These are phyloP conservation scores for Drosophila nasuta DNA, from an alignment of 1,140 invertebrate genomes.

Conservation along the genomic window DNA sequence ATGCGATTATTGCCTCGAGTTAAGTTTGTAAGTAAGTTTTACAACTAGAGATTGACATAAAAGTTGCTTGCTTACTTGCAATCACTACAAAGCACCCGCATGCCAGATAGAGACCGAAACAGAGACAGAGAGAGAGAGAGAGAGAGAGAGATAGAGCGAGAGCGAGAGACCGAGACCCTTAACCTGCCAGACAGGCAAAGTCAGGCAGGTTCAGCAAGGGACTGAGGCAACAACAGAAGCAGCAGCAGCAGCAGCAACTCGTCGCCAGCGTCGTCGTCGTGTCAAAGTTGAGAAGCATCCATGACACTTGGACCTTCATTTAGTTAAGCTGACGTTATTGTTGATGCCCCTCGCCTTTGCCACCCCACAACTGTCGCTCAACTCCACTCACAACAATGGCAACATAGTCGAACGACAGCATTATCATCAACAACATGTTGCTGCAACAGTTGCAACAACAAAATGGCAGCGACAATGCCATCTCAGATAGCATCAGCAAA, in stretches of 20 bases:
- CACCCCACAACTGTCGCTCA: background rate
- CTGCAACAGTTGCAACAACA: constrained; percentile 57
- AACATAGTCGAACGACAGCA: constrained; percentile 74
- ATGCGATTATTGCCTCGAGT: constrained; percentile 52
- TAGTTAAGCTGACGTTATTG: constrained; percentile 67
- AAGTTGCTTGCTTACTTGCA: constrained; percentile 48
- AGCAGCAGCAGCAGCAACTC: constrained; percentile 2
- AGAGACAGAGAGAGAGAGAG: background rate
- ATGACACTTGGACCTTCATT: constrained; percentile 71
- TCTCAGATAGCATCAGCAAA: constrained; percentile 66
- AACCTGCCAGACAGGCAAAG: constrained; percentile 4
- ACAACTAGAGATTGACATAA: constrained; percentile 56
- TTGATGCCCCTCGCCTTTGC: constrained; percentile 27
- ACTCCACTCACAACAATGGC: constrained; percentile 49
- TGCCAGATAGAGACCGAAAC: background rate
- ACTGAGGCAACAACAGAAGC: background rate
- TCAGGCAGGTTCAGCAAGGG: background rate
- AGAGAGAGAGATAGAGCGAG: background rate
- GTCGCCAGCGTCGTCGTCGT: constrained; percentile 19
- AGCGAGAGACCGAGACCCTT: background rate
- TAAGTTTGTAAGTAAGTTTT: constrained; percentile 52
- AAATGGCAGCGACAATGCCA: constrained; percentile 46
- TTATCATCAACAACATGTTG: constrained; percentile 81
- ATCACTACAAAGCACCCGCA: constrained; percentile 40
- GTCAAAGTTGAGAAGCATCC: constrained; percentile 58